Base-by-base conservation (phyloP, 1,140 invertebrate species). In the Ceratitis capitata region DNA sequence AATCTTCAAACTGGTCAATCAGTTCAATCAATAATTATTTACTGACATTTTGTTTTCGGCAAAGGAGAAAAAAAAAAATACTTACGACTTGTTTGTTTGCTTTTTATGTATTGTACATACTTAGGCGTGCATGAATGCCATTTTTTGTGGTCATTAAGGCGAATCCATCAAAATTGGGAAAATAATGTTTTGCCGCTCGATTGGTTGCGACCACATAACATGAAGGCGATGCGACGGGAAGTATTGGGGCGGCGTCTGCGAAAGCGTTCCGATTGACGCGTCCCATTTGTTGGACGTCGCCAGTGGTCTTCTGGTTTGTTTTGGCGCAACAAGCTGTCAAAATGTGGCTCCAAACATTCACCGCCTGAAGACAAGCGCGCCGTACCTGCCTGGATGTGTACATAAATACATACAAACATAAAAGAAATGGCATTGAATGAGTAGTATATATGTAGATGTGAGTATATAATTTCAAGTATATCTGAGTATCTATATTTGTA, bases 201-300 rank as follows among this genome's bases (percentile, higher is more conserved):
- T n/a, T n/a, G n/a, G n/a, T n/a, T n/a, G n/a, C n/a, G n/a, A n/a
- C n/a, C n/a, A n/a, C n/a, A n/a, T n/a, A 23, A 78, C 19, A 32
- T 26, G 2, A 78, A 78, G 69, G 69, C 69, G 39, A 78, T 39
- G 69, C 32, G n/a, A n/a, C n/a, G n/a, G n/a, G n/a, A n/a, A n/a
- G n/a, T n/a, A n/a, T 32, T 78, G 42, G 69, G 69, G 35, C 69
- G 69, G 69, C 69, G 69, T 78, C 69, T 78, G 39, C 39, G 10
- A 78, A 78, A 78, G 69, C 69, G 69, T 78, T 78, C 69, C 69
- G 23, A 78, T 78, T 78, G 69, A 78, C 69, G 69, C 69, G 69
- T 78, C 69, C 69, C 69, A 78, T 78, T 78, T 78, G 58, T 64
- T 64, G 58, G 69, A 45, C 35, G 69, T 45, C 69, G 69, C 39